phyloP scores from a whole-genome alignment of 2,797 vertebrate species.

The Rhinogobio ventralis region DNA sequence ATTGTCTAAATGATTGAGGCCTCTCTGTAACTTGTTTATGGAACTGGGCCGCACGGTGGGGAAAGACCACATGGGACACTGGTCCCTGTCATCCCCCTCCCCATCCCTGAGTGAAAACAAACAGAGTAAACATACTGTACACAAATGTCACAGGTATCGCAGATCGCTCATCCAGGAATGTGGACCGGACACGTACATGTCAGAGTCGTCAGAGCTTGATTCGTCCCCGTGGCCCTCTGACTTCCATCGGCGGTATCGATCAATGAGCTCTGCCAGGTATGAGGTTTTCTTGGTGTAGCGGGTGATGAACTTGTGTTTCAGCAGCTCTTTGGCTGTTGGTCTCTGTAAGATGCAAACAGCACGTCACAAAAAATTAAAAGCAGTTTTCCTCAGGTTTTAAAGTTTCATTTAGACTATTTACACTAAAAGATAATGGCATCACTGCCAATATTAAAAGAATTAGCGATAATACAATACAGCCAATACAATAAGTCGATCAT shows the following conservation, averaged over 20 bases:
- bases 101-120: conserved; percentile 79
- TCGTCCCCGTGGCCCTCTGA: conserved; percentile 95
- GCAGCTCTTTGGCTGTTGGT: conserved; percentile 86
- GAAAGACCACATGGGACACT: conserved; percentile 92
- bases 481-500: neutral
- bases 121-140: neutral
- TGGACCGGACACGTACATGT: conserved; percentile 81
- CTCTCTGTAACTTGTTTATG: conserved; percentile 90
- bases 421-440: neutral
- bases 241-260: conserved; percentile 96
- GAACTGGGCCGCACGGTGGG: conserved; percentile 91
- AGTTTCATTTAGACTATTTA: neutral
- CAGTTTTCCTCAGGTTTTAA: neutral
- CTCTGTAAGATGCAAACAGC: conserved; percentile 71
- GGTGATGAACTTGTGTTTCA: conserved; percentile 89
- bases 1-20: conserved; percentile 82
- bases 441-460: neutral
- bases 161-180: neutral
- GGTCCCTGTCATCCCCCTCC: conserved; percentile 87
- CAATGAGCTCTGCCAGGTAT: conserved; percentile 88
- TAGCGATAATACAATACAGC: neutral
- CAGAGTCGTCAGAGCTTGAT: conserved; percentile 95
- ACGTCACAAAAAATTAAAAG: neutral
- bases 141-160: neutral
- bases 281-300: conserved; percentile 90